A percentile compares a stretch with the other conserved stretches of the same genome.
Conservation (phyloP, 2,888 invertebrate genomes). For the Zygaena filipendulae region DNA sequence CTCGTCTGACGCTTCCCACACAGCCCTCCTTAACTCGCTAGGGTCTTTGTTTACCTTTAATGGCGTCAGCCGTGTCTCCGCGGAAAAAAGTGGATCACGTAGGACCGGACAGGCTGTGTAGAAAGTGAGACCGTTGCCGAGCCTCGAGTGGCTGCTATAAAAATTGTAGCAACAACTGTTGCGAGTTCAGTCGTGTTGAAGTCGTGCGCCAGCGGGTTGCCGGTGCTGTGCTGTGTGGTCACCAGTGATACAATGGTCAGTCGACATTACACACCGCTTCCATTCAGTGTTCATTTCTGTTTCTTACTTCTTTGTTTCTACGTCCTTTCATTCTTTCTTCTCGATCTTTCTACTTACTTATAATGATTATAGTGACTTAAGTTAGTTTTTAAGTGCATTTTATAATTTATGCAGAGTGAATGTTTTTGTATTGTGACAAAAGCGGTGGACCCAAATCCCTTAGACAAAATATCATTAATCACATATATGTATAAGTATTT, state of each 20-base stretch:
- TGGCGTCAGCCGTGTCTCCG: constrained; percentile 27
- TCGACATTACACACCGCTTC: no score
- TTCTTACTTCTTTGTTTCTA: constrained; percentile 34
- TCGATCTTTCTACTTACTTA: no score
- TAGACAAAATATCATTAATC: no score
- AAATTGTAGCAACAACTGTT: constrained; percentile 42
- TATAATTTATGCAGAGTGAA: no score
- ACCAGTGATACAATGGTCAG: constrained; percentile 47
- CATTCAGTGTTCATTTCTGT: constrained; percentile 33
- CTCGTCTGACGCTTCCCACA: no score
- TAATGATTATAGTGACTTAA: no score
- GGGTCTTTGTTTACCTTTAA: constrained; percentile 43
- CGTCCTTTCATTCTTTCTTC: no score
- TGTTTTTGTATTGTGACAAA: no score
- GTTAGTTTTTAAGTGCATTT: no score
- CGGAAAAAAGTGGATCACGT: constrained; percentile 55
- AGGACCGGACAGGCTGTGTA: constrained; percentile 44
- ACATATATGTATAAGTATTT: no score
- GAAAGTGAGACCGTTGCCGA: constrained; percentile 63
- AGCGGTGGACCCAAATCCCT: no score
- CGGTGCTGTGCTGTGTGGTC: constrained; percentile 31
- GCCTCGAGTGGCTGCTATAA: constrained; percentile 50
- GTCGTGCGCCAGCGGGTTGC: constrained; percentile 29
- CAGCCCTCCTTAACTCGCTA: no score
- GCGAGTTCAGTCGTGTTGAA: constrained; percentile 48